Evolutionary conservation across 2,888 invertebrate genomes (phyloP), one percentile per base, ranked within the genome.

Genomic region (Ptilodon capucinus): DNA sequence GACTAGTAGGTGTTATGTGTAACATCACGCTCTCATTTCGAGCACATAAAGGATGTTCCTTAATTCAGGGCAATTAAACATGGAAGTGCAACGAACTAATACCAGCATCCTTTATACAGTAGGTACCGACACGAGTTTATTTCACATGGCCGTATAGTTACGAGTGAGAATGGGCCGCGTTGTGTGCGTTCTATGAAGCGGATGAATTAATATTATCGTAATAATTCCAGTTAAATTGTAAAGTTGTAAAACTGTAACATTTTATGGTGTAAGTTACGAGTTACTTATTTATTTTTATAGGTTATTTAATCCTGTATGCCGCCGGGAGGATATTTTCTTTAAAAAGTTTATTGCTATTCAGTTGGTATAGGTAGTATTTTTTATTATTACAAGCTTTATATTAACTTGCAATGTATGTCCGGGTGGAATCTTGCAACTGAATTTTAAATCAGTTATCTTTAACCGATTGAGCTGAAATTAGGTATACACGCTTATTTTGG

Each of bases 31-130:
- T 32, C 16, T 34, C 35, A 11, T 35, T 35, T 9, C 9, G 2
- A 18, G 44, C 51, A 38, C 32, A 39, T 40, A 57, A 51, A 73
- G 80, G 81, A 84, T 76, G 81, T 64, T 61, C 61, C 64, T 64
- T 79, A 88, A 88, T 87, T 88, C 73, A 76, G 74, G 74, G 80
- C 88, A 89, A 89, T 89, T 85, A 88, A 77, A 74, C 66, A 71
- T 68, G 77, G 74, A 81, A 86, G 88, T 86, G 86, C 87, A 86
- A 82, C 71, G 84, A 84, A 86, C 87, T 74, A 81, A 71, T 76
- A 72, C 69, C 55, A 55, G 73, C 69, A 73, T 76, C 79, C 76
- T 74, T 52, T 54, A 40, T 25, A 25, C 23, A 39, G 18, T 16
- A 30, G 0, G 13, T n/a, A 30, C 13, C 4, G 7, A 21, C n/a